Percentiles rank a stretch among this genome's conserved stretches.
Conservation (phyloP, 2,888 invertebrate species). For the Tenodera sinensis region DNA sequence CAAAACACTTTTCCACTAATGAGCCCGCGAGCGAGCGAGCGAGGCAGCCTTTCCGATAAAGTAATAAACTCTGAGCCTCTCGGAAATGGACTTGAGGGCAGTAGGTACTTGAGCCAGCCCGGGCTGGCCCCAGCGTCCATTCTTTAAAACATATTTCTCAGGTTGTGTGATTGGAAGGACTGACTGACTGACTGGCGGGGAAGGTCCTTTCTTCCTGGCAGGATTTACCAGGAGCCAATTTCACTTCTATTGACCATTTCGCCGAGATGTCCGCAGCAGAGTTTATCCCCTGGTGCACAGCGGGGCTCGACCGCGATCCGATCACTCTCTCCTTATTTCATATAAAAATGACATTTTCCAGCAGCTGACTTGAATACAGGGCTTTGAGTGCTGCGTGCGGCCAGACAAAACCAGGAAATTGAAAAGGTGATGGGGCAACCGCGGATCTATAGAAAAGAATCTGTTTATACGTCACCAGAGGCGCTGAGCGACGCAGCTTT, state of each 20-base stretch:
- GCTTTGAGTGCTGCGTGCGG: background rate
- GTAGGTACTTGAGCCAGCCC: no score
- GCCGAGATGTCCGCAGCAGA: constrained; percentile 11
- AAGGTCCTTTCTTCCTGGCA: background rate
- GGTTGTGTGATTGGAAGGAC: background rate
- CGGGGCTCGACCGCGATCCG: constrained; percentile 11
- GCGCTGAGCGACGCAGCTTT: no score
- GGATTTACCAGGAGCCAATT: constrained; percentile 11
- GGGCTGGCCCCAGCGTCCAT: background rate
- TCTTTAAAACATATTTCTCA: constrained; percentile 16
- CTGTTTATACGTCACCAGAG: no score
- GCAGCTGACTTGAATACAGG: background rate
- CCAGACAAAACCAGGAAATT: background rate
- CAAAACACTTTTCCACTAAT: background rate
- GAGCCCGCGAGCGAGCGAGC: background rate
- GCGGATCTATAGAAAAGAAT: no score
- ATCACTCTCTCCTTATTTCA: constrained; percentile 4
- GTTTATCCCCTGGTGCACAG: background rate
- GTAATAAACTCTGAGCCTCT: background rate
- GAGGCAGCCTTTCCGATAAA: background rate
- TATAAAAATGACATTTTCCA: constrained; percentile 18
- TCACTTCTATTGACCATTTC: constrained; percentile 17
- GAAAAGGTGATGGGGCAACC: background rate
- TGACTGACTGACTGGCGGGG: no score
- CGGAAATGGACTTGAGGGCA: no score